Conservation (phyloP, 1,140 invertebrate species). For the Leptopilina clavipes region DNA sequence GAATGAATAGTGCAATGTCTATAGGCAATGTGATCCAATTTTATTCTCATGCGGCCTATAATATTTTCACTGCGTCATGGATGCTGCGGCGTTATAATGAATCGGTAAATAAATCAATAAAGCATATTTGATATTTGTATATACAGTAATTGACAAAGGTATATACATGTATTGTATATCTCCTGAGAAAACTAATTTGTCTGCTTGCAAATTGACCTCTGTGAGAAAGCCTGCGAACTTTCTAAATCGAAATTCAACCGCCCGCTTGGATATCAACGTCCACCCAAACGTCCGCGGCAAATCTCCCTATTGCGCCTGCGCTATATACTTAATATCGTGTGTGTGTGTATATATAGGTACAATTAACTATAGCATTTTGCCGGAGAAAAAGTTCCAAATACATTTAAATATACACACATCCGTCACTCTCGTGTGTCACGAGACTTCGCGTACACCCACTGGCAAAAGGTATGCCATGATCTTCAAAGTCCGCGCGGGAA, state of each 20-base stretch:
- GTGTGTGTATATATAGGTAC: too few species aligned
- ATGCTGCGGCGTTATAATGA: neutral
- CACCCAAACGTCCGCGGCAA: constrained; percentile 26
- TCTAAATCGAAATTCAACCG: constrained; percentile 27
- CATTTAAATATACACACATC: neutral
- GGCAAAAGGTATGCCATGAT: too few species aligned
- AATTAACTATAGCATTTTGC: too few species aligned
- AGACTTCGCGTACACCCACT: neutral
- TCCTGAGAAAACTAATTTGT: neutral
- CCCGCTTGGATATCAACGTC: constrained; percentile 24
- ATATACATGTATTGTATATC: neutral
- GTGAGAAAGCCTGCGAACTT: neutral
- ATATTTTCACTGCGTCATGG: constrained; percentile 12
- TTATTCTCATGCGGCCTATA: neutral
- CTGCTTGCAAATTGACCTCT: neutral
- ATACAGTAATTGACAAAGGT: neutral
- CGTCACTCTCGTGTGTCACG: constrained; percentile 23
- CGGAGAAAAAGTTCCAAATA: neutral
- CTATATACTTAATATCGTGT: neutral
- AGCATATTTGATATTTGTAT: constrained; percentile 13
- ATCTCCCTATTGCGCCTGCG: neutral
- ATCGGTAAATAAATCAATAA: constrained; percentile 16
- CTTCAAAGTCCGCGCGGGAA: too few species aligned
- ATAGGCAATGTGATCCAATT: neutral
- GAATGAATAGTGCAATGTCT: constrained; percentile 7